Evolutionary conservation across 2,888 invertebrate genomes (phyloP), one percentile per base, ranked within the genome.

Genomic region (Sturmia bella): DNA sequence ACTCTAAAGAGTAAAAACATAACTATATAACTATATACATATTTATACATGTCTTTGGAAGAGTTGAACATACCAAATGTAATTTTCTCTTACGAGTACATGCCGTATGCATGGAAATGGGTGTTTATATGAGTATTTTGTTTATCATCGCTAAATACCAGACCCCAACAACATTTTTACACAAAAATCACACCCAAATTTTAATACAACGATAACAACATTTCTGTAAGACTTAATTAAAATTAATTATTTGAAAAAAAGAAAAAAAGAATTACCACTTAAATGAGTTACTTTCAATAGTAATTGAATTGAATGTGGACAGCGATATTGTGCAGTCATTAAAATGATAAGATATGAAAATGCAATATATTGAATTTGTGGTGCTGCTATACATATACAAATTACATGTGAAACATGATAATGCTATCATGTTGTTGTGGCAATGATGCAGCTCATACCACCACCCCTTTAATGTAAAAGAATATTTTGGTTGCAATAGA

Each of bases 131-230:
- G 9, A 1, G 12, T 1, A 5, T 17, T 17, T 17, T 57, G n/a
- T 52, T 54, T 48, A 56, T 64, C 21, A 24, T 15, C 11, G n/a
- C 7, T 68, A 41, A 41, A 69, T 52, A 48, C 27, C 15, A 69
- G 12, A n/a, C 15, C 48, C 54, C 41, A 15, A 27, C 59, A 64
- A 45, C 27, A 50, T 37, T 52, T n/a, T 45, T 43, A 69, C 69
- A 77, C 56, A 63, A 70, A 73, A 77, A 77, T 77, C 77, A 77
- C 77, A 70, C 77, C 77, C 77, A 77, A 77, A 56, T 77, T 63
- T 70, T 27, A 63, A 70, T 43, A 45, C 48, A 54, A 39, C 15
- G 69, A 77, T 77, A 56, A 69, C 56, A 66, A 43, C 15, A 15
- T 56, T 64, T 45, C n/a, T 75, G 17, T 50, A 56, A 21, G 12